These are phyloP conservation scores for Drosophila incognita DNA, from an alignment of 2,888 invertebrate species.

Conservation along the genomic window DNA sequence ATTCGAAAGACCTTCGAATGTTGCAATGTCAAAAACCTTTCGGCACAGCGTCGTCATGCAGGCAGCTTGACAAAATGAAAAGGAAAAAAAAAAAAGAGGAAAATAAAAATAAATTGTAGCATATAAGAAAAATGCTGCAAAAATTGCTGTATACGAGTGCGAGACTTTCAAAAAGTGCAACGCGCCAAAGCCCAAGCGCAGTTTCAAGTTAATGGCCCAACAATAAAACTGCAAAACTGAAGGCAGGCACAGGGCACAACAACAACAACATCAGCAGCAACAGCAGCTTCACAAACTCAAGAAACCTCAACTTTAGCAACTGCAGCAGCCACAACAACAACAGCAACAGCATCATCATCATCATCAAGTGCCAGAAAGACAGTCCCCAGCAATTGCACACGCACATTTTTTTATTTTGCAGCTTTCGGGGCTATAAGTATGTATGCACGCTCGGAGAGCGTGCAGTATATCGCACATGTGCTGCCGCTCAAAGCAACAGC, in stretches of 20 bases:
- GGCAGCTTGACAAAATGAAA: constrained; percentile 57
- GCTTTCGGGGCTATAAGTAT: constrained; percentile 42
- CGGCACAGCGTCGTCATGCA: constrained; percentile 44
- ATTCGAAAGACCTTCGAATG: constrained; percentile 62
- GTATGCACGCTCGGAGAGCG: constrained; percentile 1
- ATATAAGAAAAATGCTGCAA: constrained; percentile 58
- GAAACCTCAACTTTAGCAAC: constrained; percentile 11
- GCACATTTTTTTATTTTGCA: constrained; percentile 51
- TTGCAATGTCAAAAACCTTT: constrained; percentile 68
- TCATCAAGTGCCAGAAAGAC: constrained; percentile 45
- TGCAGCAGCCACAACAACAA: constrained; percentile 14
- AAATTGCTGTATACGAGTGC: constrained; percentile 42
- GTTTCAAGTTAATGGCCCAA: constrained; percentile 64
- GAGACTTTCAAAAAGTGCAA: constrained; percentile 61
- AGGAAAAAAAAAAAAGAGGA: constrained; percentile 9
- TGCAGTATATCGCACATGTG: constrained; percentile 40
- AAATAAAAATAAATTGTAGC: constrained; percentile 62
- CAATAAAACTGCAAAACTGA: constrained; percentile 62
- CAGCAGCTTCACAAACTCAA: constrained; percentile 9
- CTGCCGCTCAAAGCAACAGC: not conserved
- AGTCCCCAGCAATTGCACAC: constrained; percentile 58
- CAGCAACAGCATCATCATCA: constrained; percentile 30
- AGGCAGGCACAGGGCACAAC: constrained; percentile 40
- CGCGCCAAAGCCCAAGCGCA: constrained; percentile 53
- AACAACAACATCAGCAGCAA: constrained; percentile 4